A percentile compares a stretch with the other conserved stretches of the same genome.
Evolutionary conservation across 1,140 invertebrate species (phyloP).

Genomic region (Panonychus citri): DNA sequence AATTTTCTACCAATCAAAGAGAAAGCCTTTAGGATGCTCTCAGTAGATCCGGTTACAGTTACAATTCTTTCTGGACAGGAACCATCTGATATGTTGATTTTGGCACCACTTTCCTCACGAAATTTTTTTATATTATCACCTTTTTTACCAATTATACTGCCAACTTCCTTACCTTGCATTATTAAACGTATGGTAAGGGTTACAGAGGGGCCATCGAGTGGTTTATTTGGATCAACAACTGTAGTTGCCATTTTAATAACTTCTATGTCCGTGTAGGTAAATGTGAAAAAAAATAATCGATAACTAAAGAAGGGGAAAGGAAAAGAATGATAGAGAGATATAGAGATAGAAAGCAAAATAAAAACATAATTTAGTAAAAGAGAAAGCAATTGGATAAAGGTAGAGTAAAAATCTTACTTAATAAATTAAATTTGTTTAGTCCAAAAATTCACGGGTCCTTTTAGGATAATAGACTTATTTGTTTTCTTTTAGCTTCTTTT

Average conservation of each 20-base stretch:
- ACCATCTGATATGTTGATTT: conserved; percentile 44
- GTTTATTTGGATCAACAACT: not conserved
- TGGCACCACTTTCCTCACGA: conserved; percentile 28
- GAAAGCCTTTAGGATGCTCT: conserved; percentile 93
- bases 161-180: conserved; percentile 99
- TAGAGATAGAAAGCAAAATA: not conserved
- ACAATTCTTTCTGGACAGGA: conserved; percentile 74
- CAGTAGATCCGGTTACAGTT: conserved; percentile 86
- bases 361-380: too few relatives aligned
- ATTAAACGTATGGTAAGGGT: conserved; percentile 92
- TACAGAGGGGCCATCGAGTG: conserved; percentile 40
- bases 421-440: too few relatives aligned
- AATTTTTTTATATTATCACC: conserved; percentile 20
- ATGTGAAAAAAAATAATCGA: not conserved
- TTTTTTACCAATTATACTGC: conserved; percentile 86
- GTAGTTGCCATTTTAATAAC: conserved; percentile 1
- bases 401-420: too few relatives aligned
- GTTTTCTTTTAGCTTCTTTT: too few relatives aligned
- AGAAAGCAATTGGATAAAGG: too few relatives aligned
- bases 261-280: not conserved
- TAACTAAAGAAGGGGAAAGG: not conserved
- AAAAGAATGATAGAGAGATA: not conserved
- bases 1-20: conserved; percentile 98
- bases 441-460: too few relatives aligned
- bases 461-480: too few relatives aligned